Base-by-base conservation (phyloP, 92 coral and sea anemone genomes). In the Phenganax subtilis region DNA sequence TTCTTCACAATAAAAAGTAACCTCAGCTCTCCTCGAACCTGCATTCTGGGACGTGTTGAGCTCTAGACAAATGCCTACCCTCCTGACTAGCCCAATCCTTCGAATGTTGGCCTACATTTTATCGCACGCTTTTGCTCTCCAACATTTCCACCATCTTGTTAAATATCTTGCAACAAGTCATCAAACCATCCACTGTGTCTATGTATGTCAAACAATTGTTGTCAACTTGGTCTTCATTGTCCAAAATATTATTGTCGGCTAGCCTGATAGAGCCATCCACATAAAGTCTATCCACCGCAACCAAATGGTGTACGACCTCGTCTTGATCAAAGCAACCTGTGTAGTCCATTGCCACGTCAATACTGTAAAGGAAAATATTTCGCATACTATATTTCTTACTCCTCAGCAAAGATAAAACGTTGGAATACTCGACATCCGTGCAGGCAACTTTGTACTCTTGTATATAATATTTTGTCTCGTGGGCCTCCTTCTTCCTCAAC, bases 11-110 rank as follows among this genome's bases (percentile, higher is more conserved):
- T 85, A 80, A 58, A 85, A 80, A 9, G 88, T 85, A 12, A 85
- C 88, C 56, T 85, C 87, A 6, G 87, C 87, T 20, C 87, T 84
- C 57, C 59, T 85, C 67, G 79, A 56, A 20, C 87, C 87, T 8
- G 84, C 84, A 68, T 85, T 80, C 79, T 67, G 78, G 79, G 79
- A 54, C 44, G 78, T 71, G 14, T 84, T 20, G 25, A 20, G 25
- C 25, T 20, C 25, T 20, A 20, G 25, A 20, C 25, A 20, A 20
- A 20, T 20, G 25, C 25, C 25, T 20, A 20, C 25, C 25, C 25
- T 20, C 25, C 25, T 20, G 25, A 20, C 25, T 20, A 20, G 25
- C 25, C 25, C 25, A 20, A 20, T 20, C 25, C 25, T 20, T 20
- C 25, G 25, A 31, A 37, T 80, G 76, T 65, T 80, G 57, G 27